Conservation (phyloP, 2,113 vertebrate genomes). For the Collichthys lucidus region DNA sequence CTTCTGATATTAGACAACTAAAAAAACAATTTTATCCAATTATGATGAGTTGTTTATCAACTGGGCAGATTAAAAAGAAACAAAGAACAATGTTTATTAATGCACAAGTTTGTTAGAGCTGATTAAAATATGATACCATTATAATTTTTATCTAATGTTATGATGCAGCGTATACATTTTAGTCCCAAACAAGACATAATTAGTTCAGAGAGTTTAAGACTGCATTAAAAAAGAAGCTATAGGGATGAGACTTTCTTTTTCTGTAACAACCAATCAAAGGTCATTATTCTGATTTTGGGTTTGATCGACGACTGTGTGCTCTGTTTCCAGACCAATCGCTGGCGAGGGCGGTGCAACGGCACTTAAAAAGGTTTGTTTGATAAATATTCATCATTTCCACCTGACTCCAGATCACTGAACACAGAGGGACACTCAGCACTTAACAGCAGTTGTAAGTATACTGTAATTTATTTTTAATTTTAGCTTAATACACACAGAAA, state of each 20-base stretch:
- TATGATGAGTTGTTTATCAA: not conserved
- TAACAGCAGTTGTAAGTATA: constrained; percentile 56
- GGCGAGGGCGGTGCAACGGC: constrained; percentile 67
- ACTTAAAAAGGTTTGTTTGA: constrained; percentile 61
- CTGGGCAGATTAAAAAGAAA: constrained; percentile 4
- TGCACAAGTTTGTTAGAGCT: not conserved
- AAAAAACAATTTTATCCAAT: constrained; percentile 20
- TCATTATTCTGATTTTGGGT: constrained; percentile 41
- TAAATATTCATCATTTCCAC: constrained; percentile 62
- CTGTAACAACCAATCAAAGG: constrained; percentile 63
- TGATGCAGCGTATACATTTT: not conserved
- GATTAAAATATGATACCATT: constrained; percentile 7
- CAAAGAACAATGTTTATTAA: not conserved
- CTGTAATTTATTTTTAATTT: not conserved
- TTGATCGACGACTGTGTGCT: constrained; percentile 51
- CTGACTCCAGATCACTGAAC: constrained; percentile 34
- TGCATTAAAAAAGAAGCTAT: not conserved
- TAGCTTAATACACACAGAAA: not conserved
- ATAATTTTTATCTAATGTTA: constrained; percentile 1
- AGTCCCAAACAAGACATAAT: not conserved
- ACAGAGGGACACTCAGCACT: constrained; percentile 19
- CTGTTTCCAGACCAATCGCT: constrained; percentile 71
- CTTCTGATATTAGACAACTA: constrained; percentile 20
- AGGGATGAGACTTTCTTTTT: not conserved
- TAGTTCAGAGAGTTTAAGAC: not conserved